Percentiles rank a stretch among this genome's conserved stretches.
phyloP scores from a whole-genome alignment of 2,113 vertebrate species.

The Phalacrocorax carbo region DNA sequence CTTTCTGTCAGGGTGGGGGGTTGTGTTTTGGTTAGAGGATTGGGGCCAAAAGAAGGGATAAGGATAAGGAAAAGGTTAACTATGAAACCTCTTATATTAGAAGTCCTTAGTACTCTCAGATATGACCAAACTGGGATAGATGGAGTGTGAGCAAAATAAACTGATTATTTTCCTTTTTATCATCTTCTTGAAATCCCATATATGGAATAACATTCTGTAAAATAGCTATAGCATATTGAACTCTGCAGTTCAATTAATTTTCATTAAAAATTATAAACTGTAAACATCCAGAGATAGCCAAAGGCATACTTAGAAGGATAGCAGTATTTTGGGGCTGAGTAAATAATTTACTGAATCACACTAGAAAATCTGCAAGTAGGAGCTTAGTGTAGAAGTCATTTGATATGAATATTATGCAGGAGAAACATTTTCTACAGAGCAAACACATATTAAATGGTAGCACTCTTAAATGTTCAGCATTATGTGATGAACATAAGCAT shows the following conservation, averaged over 20 bases:
- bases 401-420: neutral
- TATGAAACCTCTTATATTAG: slow-evolving; percentile 11
- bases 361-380: neutral
- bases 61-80: neutral
- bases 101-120: neutral
- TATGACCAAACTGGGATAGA: neutral
- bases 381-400: neutral
- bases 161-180: neutral
- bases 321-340: neutral
- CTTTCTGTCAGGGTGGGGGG: neutral
- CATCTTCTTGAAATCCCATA: neutral
- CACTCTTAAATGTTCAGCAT: neutral
- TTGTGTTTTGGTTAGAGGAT: neutral
- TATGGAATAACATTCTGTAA: neutral
- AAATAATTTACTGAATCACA: neutral
- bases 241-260: neutral
- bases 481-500: neutral
- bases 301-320: neutral
- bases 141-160: slow-evolving; percentile 9
- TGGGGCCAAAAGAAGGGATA: neutral
- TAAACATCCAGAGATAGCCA: neutral
- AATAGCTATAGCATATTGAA: neutral
- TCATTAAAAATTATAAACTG: neutral
- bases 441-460: neutral
- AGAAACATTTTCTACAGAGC: neutral